A percentile compares a stretch with the other conserved stretches of the same genome.
Evolutionary conservation across 2,888 invertebrate species (phyloP).

Genomic region (Uloborus plumipes): DNA sequence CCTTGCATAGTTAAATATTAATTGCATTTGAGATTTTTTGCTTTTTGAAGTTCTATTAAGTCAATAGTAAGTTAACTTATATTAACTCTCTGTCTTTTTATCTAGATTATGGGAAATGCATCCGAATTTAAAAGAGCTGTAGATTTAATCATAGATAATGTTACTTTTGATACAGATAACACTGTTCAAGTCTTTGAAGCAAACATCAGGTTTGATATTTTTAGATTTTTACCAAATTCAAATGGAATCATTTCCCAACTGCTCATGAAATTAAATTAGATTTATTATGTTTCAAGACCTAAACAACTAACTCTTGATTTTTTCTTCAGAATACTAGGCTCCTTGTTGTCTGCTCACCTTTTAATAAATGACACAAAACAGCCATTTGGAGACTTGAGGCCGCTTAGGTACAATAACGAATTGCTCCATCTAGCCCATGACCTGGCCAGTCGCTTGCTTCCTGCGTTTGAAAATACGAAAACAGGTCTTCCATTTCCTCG

Average conservation of each 20-base stretch:
- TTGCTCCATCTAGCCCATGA: conserved; percentile 77
- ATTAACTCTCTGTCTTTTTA: conserved; percentile 24
- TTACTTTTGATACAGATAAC: conserved; percentile 76
- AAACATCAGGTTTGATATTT: conserved; percentile 74
- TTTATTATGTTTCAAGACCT: not conserved
- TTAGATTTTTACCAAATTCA: not conserved
- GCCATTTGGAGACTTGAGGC: conserved; percentile 74
- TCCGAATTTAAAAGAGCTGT: conserved; percentile 76
- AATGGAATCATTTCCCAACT: not conserved
- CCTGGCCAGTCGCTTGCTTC: conserved; percentile 75
- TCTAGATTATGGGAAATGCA: conserved; percentile 75
- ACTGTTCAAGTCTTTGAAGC: conserved; percentile 79
- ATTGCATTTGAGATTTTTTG: not conserved
- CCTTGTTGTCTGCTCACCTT: conserved; percentile 77
- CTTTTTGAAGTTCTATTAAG: not conserved
- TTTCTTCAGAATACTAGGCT: conserved; percentile 75
- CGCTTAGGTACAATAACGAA: conserved; percentile 75
- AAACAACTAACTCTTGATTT: conserved; percentile 13
- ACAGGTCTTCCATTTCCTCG: conserved; percentile 76
- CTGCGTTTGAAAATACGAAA: conserved; percentile 76
- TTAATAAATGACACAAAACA: conserved; percentile 75
- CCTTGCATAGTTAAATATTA: too few relatives aligned
- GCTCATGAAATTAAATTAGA: not conserved
- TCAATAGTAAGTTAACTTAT: not conserved
- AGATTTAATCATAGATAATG: conserved; percentile 74